Conservation (phyloP, 1,140 invertebrate genomes). For the Drosophila bocqueti region DNA sequence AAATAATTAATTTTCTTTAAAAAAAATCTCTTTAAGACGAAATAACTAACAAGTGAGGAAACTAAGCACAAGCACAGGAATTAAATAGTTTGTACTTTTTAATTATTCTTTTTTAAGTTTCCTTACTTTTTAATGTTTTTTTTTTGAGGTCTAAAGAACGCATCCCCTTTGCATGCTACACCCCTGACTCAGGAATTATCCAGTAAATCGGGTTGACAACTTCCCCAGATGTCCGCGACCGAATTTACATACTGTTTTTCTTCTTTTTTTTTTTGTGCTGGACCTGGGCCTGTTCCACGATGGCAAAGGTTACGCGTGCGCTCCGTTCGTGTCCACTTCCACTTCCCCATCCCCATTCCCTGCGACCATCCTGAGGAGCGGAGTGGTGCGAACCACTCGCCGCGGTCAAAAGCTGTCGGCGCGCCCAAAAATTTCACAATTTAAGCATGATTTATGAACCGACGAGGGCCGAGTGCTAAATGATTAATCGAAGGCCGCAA, state of each 20-base stretch:
- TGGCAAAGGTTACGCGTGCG: constrained; percentile 77
- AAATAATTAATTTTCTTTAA: too few relatives aligned
- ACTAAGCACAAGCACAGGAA: too few relatives aligned
- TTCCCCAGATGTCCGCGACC: constrained; percentile 42
- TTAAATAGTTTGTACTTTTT: too few relatives aligned
- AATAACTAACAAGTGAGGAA: too few relatives aligned
- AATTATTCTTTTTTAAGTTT: too few relatives aligned
- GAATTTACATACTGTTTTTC: constrained; percentile 31
- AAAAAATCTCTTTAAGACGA: too few relatives aligned
- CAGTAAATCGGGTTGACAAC: constrained; percentile 57
- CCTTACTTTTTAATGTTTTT: background rate
- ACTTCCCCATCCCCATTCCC: background rate
- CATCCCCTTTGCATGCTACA: background rate
- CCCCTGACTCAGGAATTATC: constrained; percentile 26
- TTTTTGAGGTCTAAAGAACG: background rate
- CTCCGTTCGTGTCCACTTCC: constrained; percentile 65
- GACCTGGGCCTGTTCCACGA: background rate
- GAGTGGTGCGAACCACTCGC: constrained; percentile 40
- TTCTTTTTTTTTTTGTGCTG: constrained; percentile 3
- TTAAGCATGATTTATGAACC: constrained; percentile 66
- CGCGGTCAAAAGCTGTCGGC: constrained; percentile 68
- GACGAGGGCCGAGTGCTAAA: constrained; percentile 15
- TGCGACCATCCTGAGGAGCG: constrained; percentile 4
- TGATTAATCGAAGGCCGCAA: constrained; percentile 31
- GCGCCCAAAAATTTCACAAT: constrained; percentile 40